Evolutionary conservation across 2,888 invertebrate genomes (phyloP).

Genomic region (Tetheella fluctuosa): DNA sequence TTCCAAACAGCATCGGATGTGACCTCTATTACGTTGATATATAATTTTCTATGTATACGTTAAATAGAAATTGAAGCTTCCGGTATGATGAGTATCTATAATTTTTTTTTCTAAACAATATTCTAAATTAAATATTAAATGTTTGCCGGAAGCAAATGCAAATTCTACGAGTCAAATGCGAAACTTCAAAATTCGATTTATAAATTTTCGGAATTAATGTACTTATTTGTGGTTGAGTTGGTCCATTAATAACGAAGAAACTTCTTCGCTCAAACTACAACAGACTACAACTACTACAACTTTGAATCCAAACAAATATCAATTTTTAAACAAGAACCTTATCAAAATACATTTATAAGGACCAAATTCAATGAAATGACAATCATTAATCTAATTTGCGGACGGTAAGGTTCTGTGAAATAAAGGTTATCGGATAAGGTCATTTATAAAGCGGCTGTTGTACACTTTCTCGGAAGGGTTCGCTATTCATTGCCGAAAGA

Average conservation of each 20-base stretch:
- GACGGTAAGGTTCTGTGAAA: not conserved
- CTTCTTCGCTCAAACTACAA: too few species aligned
- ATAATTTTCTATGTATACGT: not conserved
- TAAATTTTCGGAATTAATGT: too few species aligned
- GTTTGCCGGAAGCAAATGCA: not conserved
- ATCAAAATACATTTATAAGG: not conserved
- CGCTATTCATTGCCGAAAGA: too few species aligned
- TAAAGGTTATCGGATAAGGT: not conserved
- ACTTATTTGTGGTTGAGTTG: too few species aligned
- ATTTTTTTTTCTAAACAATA: not conserved
- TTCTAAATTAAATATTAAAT: not conserved
- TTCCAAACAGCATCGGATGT: not conserved
- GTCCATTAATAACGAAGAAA: not conserved
- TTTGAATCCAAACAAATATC: too few species aligned
- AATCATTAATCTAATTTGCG: not conserved
- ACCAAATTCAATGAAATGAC: not conserved
- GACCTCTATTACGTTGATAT: constrained; percentile 6
- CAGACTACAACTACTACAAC: too few species aligned
- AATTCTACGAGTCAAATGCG: not conserved
- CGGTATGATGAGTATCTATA: not conserved
- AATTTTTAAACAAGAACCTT: not conserved
- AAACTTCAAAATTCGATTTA: too few species aligned
- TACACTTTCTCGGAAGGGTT: too few species aligned
- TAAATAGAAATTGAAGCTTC: not conserved
- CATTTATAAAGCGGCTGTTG: not conserved